Conservation (phyloP, 1,140 invertebrate species). For the Drosophila pruinosa region DNA sequence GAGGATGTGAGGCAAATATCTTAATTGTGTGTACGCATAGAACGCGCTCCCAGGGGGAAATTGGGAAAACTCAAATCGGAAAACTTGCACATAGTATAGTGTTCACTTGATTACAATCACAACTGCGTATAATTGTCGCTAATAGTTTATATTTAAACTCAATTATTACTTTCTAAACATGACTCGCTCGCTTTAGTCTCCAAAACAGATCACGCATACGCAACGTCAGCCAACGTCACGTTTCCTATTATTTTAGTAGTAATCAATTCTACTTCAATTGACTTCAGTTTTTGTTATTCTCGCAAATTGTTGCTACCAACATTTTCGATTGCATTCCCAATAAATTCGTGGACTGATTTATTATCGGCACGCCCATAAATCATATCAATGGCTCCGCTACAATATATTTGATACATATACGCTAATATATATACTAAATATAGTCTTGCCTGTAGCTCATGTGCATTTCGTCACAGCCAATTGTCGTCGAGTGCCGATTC, state of each 20-base stretch:
- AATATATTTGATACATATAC: constrained; percentile 6
- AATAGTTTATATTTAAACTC: neutral
- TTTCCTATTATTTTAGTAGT: neutral
- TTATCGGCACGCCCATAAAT: constrained; percentile 28
- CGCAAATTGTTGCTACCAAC: constrained; percentile 12
- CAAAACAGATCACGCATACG: constrained; percentile 28
- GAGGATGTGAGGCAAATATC: constrained; percentile 36
- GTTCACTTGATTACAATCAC: neutral
- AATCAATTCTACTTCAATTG: neutral
- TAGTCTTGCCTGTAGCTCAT: constrained; percentile 23
- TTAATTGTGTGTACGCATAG: constrained; percentile 26
- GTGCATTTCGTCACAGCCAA: constrained; percentile 29
- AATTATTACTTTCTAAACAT: constrained; percentile 4
- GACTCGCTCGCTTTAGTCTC: neutral
- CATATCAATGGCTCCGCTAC: constrained; percentile 21
- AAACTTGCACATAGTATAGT: neutral
- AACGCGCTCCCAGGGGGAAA: neutral
- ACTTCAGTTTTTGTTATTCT: neutral
- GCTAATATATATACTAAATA: constrained; percentile 4
- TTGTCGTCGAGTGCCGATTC: constrained; percentile 16
- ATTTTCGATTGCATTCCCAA: neutral
- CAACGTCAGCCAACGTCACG: neutral
- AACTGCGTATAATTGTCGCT: neutral
- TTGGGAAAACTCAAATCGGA: neutral
- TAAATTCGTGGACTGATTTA: constrained; percentile 29